Evolutionary conservation across 1,140 invertebrate genomes (phyloP).

Genomic region (Drosophila sulfurigaster): DNA sequence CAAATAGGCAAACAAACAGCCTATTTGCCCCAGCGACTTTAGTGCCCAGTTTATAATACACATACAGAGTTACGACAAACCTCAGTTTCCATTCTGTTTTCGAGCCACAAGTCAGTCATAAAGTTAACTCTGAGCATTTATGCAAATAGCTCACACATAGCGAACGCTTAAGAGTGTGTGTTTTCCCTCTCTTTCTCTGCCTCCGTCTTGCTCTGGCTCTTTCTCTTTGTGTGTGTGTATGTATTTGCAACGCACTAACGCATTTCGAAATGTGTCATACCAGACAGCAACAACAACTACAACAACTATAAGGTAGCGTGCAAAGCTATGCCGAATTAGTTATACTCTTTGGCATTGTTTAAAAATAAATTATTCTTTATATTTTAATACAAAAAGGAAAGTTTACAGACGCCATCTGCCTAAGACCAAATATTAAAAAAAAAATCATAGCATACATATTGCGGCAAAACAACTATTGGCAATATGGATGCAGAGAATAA

Average conservation of each 20-base stretch:
- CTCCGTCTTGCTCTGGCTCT: not conserved
- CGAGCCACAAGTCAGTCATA: slow-evolving; percentile 69
- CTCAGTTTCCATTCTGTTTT: slow-evolving; percentile 27
- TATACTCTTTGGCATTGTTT: not conserved
- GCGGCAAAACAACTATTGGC: too few species aligned
- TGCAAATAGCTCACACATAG: slow-evolving; percentile 56
- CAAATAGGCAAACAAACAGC: slow-evolving; percentile 34
- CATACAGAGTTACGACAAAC: slow-evolving; percentile 3
- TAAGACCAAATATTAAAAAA: too few species aligned
- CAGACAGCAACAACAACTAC: slow-evolving; percentile 22
- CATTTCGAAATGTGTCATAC: slow-evolving; percentile 35
- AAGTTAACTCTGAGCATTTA: slow-evolving; percentile 67
- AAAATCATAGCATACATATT: too few species aligned
- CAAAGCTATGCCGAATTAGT: not conserved
- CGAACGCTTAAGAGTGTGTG: slow-evolving; percentile 19
- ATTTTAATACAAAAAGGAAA: not conserved
- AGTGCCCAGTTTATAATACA: slow-evolving; percentile 8
- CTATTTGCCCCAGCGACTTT: not conserved
- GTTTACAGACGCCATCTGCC: not conserved
- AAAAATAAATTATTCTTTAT: not conserved
- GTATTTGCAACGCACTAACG: slow-evolving; percentile 31
- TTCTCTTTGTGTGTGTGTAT: slow-evolving; percentile 1
- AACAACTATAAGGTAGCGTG: not conserved
- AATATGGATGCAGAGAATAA: too few species aligned
- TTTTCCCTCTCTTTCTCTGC: not conserved